phyloP scores from a whole-genome alignment of 2,113 vertebrate species.

The Chloebia gouldiae region DNA sequence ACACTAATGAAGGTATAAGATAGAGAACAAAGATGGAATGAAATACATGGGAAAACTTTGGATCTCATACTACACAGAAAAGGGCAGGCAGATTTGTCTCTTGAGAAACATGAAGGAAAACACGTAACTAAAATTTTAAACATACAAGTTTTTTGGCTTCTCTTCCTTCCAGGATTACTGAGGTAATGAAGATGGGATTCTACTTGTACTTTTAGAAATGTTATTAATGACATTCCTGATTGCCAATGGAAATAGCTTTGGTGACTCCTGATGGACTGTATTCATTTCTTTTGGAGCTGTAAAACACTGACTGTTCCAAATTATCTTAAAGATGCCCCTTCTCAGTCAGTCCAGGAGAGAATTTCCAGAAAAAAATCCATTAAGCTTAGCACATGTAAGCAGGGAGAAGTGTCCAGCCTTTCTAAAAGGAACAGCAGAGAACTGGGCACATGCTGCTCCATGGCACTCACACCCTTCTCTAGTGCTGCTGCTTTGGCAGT shows the following conservation, averaged over 20 bases:
- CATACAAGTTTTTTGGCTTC: conserved; percentile 9
- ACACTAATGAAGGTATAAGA: conserved; percentile 12
- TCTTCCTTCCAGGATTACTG: background rate
- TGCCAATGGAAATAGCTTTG: background rate
- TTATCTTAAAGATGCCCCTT: background rate
- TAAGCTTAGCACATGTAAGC: background rate
- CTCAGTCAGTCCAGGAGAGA: background rate
- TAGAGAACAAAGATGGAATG: background rate
- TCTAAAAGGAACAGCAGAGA: background rate
- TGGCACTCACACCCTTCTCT: fast-evolving
- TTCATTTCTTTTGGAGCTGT: background rate
- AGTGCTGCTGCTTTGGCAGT: background rate
- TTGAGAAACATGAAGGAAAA: conserved; percentile 38
- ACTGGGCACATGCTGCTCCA: background rate
- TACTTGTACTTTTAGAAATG: background rate
- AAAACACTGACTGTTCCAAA: background rate
- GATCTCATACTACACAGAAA: background rate
- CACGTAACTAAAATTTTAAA: conserved; percentile 36
- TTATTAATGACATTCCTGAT: background rate
- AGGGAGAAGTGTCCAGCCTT: background rate
- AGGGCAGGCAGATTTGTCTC: conserved; percentile 6
- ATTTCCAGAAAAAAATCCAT: background rate
- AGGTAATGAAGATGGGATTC: conserved; percentile 19
- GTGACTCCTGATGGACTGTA: background rate
- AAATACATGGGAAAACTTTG: background rate